Conservation (phyloP, 2,113 vertebrate genomes). For the Puffinus mauretanicus region DNA sequence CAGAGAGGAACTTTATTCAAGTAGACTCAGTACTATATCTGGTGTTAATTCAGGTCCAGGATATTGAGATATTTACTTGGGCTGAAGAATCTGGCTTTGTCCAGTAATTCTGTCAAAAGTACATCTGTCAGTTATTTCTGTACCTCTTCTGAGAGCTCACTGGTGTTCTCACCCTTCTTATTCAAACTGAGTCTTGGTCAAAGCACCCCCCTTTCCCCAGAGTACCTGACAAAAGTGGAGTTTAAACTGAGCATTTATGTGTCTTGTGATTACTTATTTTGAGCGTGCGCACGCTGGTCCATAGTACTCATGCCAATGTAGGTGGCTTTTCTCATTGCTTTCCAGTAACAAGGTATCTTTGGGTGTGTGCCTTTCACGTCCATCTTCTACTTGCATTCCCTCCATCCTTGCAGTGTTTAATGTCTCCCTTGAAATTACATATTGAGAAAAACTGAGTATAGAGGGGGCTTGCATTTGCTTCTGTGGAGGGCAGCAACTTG, state of each 20-base stretch:
- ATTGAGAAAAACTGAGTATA: not conserved
- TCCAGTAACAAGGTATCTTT: not conserved
- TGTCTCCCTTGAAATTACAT: not conserved
- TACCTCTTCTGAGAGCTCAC: not conserved
- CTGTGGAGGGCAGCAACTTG: not conserved
- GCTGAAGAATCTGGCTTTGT: not conserved
- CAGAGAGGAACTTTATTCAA: not conserved
- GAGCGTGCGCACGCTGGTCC: rapidly evolving
- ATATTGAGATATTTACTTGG: not conserved
- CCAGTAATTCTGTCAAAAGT: not conserved
- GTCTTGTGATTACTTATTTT: not conserved
- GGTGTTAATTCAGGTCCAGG: not conserved
- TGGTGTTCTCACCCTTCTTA: not conserved
- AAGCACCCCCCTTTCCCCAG: not conserved
- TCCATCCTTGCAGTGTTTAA: not conserved
- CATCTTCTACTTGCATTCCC: not conserved
- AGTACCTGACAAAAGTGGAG: not conserved
- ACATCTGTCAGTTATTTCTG: not conserved
- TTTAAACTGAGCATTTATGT: not conserved
- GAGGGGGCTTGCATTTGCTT: not conserved
- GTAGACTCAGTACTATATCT: not conserved
- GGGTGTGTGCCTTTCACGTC: not conserved
- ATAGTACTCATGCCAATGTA: rapidly evolving
- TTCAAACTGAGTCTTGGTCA: not conserved
- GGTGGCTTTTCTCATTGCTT: not conserved